Conservation (phyloP, 2,113 vertebrate species). For the Nothocercus julius region DNA sequence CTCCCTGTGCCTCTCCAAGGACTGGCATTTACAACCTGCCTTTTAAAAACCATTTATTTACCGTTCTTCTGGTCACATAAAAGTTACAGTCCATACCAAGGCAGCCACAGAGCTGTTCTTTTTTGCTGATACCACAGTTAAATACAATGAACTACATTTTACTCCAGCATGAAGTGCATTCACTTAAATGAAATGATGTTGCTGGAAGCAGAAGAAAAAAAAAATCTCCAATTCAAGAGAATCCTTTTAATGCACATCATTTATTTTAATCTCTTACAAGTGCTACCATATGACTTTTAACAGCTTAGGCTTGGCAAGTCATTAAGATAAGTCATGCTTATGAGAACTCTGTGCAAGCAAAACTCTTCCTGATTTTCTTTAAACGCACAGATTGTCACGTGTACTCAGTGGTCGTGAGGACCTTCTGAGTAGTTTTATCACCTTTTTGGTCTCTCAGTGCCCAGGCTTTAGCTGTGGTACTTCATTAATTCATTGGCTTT, state of each 20-base stretch:
- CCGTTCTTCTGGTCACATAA: background rate
- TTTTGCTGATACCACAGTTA: background rate
- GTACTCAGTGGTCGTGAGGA: background rate
- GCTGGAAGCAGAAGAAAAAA: background rate
- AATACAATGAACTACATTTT: background rate
- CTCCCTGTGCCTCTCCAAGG: background rate
- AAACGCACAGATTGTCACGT: background rate
- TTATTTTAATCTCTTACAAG: background rate
- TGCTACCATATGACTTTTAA: background rate
- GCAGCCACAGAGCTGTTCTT: background rate
- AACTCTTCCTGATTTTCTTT: background rate
- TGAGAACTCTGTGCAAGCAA: background rate
- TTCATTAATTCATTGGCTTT: background rate
- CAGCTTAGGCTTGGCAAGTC: background rate
- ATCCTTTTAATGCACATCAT: background rate
- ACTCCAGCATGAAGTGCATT: background rate
- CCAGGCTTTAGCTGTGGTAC: background rate
- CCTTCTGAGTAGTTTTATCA: background rate
- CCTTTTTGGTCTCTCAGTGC: background rate
- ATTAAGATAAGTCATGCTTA: background rate
- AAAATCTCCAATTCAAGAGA: background rate
- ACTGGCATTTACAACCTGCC: accelerated
- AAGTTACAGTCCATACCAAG: background rate
- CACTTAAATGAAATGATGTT: background rate
- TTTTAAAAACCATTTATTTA: background rate